Conservation (phyloP, 1,140 invertebrate genomes). For the Lucilia sericata region DNA sequence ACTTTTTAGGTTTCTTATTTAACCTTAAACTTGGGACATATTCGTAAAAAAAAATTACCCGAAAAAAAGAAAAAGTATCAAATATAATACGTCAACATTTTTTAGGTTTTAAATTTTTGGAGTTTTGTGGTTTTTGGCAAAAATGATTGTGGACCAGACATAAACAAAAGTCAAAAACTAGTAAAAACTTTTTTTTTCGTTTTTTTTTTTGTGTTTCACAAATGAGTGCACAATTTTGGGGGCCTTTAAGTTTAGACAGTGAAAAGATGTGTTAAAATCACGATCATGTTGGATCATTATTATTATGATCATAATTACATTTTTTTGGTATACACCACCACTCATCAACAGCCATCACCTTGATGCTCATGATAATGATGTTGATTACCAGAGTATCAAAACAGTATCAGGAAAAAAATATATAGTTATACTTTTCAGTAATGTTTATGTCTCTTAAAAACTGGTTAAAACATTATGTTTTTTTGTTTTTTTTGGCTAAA, state of each 20-base stretch:
- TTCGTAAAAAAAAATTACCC: too few relatives aligned
- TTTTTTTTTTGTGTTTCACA: background rate
- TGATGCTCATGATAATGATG: constrained; percentile 13
- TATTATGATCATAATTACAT: background rate
- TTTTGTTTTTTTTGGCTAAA: background rate
- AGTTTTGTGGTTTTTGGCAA: background rate
- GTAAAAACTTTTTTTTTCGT: background rate
- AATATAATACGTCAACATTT: constrained; percentile 17
- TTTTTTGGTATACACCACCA: background rate
- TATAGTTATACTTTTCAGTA: background rate
- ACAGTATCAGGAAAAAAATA: background rate
- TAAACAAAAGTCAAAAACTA: background rate
- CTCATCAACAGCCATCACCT: background rate
- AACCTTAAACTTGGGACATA: constrained; percentile 35
- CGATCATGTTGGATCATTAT: background rate
- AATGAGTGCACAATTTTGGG: constrained; percentile 26
- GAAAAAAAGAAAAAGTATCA: constrained; percentile 22
- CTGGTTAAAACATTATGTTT: constrained; percentile 17
- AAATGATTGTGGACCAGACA: background rate
- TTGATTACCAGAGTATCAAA: background rate
- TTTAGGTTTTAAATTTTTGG: constrained; percentile 26
- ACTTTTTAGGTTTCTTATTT: constrained; percentile 37
- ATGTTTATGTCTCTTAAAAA: constrained; percentile 10
- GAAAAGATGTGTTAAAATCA: constrained; percentile 13
- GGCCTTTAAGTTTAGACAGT: background rate